Evolutionary conservation across 2,888 invertebrate genomes (phyloP).

Genomic region (Halocaridina rubra): DNA sequence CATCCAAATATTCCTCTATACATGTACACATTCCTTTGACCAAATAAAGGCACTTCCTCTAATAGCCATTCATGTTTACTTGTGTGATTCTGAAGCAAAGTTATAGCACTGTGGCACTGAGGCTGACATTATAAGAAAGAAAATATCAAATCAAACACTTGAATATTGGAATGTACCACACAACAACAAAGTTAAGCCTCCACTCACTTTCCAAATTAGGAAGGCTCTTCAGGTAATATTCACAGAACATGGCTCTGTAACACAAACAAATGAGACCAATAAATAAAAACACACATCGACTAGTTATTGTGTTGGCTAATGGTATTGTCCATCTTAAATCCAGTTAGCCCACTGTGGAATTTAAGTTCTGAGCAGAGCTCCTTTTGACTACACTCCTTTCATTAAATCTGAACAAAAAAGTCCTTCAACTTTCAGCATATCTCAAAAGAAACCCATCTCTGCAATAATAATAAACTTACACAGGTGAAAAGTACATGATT

Average conservation of each 20-base stretch:
- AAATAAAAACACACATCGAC: conserved; percentile 50
- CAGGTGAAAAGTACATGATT: too few species aligned
- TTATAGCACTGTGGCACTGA: conserved; percentile 54
- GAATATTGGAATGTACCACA: conserved; percentile 50
- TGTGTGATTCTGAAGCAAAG: conserved; percentile 57
- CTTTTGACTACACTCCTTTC: too few species aligned
- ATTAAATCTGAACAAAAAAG: too few species aligned
- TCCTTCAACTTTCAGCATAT: too few species aligned
- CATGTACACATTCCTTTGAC: conserved; percentile 48
- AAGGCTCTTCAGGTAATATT: conserved; percentile 22
- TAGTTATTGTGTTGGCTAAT: conserved; percentile 42
- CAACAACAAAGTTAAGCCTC: background rate
- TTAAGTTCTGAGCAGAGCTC: too few species aligned
- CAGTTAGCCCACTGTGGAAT: background rate
- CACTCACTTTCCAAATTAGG: background rate
- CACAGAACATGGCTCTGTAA: conserved; percentile 41
- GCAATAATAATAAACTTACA: too few species aligned
- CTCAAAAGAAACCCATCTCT: too few species aligned
- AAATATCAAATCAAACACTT: background rate
- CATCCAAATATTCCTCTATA: conserved; percentile 53
- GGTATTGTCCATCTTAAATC: too few species aligned
- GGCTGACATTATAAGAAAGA: conserved; percentile 26
- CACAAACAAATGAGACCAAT: conserved; percentile 49
- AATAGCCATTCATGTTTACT: conserved; percentile 51
- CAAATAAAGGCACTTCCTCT: conserved; percentile 52